Evolutionary conservation across 2,113 vertebrate genomes (phyloP).

Genomic region (Rhineura floridana): DNA sequence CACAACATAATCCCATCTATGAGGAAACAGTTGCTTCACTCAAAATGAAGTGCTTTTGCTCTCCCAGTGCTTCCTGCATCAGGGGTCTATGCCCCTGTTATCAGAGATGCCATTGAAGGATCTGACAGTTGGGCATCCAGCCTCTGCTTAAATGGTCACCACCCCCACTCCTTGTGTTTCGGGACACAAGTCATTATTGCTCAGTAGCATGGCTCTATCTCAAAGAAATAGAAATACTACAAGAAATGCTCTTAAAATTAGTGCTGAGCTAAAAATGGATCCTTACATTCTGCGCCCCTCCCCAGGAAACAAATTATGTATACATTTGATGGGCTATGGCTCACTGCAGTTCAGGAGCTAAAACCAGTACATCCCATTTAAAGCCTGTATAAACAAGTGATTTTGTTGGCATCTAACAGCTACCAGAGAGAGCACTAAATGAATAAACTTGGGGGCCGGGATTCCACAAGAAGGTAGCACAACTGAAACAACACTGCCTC

Average conservation of each 20-base stretch:
- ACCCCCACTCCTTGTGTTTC: background rate
- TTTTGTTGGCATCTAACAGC: background rate
- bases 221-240: too few species aligned
- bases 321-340: background rate
- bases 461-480: background rate
- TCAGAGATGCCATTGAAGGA: background rate
- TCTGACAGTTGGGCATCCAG: too few species aligned
- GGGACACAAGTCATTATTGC: background rate
- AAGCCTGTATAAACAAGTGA: too few species aligned
- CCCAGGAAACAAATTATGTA: background rate
- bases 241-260: background rate
- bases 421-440: background rate
- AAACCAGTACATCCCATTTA: too few species aligned
- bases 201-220: too few species aligned
- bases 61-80: background rate
- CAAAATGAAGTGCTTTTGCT: background rate
- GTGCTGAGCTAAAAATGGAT: background rate
- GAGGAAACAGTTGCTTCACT: background rate
- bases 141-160: too few species aligned
- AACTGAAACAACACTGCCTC: background rate
- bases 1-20: background rate
- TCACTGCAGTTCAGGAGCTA: background rate
- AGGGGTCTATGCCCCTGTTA: background rate
- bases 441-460: background rate
- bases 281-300: too few species aligned